Percentiles rank a stretch among this genome's conserved stretches.
Evolutionary conservation across 2,797 vertebrate species (phyloP).

Genomic region (Acanthiza pusilla): DNA sequence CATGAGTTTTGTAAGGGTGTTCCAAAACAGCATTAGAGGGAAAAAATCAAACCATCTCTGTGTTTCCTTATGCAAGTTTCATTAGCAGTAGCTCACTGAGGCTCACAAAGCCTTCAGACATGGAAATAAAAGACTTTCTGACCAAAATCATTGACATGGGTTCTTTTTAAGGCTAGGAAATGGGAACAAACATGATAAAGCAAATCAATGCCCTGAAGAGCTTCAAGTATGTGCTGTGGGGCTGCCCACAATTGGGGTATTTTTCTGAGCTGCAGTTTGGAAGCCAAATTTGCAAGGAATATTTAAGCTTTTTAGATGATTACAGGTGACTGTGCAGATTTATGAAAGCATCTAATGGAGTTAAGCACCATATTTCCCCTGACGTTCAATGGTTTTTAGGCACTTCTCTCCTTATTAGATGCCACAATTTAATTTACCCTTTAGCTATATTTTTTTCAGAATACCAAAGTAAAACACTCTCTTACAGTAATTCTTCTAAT

Average conservation of each 20-base stretch:
- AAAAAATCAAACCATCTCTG: background rate
- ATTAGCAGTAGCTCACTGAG: background rate
- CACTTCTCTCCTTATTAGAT: background rate
- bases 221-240: background rate
- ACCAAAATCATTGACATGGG: background rate
- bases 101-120: background rate
- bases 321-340: background rate
- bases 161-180: background rate
- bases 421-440: background rate
- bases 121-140: background rate
- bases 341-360: background rate
- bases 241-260: accelerated
- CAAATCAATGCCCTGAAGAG: background rate
- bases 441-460: background rate
- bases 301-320: background rate
- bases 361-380: background rate
- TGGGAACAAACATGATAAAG: background rate
- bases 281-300: background rate
- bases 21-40: background rate
- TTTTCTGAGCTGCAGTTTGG: background rate
- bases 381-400: accelerated
- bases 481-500: background rate
- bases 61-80: background rate
- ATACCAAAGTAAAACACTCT: background rate
- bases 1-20: background rate